These are phyloP conservation scores for Lochmaea capreae DNA, from an alignment of 2,888 invertebrate species.

Conservation along the genomic window DNA sequence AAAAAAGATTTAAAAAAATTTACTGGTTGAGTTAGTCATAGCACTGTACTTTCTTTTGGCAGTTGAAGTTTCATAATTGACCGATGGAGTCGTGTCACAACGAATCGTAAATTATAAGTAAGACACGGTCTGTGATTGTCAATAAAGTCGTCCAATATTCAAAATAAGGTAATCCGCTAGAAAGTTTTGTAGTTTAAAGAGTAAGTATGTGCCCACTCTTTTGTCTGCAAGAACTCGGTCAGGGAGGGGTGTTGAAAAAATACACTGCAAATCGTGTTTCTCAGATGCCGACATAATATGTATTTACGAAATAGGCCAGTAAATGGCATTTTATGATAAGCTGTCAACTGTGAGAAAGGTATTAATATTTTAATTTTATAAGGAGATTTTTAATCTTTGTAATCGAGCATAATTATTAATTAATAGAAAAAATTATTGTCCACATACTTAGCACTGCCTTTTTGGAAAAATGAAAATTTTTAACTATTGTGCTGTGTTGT, in stretches of 20 bases:
- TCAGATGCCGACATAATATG: slow-evolving; percentile 10
- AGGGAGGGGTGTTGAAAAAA: slow-evolving; percentile 50
- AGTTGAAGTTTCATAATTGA: slow-evolving; percentile 16
- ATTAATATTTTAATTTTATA: background rate
- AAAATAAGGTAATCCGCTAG: slow-evolving; percentile 36
- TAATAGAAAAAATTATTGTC: too few species aligned
- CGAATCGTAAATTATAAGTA: slow-evolving; percentile 20
- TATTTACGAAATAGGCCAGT: slow-evolving; percentile 7
- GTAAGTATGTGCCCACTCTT: slow-evolving; percentile 43
- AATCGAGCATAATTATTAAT: too few species aligned
- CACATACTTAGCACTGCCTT: too few species aligned
- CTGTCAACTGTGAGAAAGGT: background rate
- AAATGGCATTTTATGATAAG: background rate
- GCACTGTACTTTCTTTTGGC: background rate
- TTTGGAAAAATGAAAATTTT: too few species aligned
- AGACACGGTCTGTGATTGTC: slow-evolving; percentile 15
- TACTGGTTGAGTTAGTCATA: too few species aligned
- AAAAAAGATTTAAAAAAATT: too few species aligned
- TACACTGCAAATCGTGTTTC: slow-evolving; percentile 10
- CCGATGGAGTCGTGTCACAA: slow-evolving; percentile 4
- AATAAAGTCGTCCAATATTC: slow-evolving; percentile 30
- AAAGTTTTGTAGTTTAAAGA: slow-evolving; percentile 25
- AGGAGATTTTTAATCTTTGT: too few species aligned
- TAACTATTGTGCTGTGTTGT: too few species aligned
- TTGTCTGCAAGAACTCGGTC: slow-evolving; percentile 50